Conservation (phyloP, 2,113 vertebrate genomes). For the Balaenoptera acutorostrata region DNA sequence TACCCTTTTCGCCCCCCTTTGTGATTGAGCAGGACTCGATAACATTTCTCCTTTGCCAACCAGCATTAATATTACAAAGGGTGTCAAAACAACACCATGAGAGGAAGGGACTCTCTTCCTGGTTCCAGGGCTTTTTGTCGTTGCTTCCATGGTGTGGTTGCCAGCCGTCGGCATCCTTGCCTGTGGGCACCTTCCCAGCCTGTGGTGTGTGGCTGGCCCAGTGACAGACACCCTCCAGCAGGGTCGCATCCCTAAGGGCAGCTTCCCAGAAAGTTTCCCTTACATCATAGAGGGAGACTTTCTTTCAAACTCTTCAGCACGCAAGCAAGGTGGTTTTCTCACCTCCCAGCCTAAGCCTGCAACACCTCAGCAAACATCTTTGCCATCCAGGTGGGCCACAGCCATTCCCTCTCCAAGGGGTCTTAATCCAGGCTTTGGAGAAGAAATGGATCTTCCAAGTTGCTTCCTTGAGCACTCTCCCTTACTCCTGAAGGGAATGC, state of each 20-base stretch:
- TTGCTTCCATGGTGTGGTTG: not conserved
- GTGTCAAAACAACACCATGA: not conserved
- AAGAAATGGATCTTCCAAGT: not conserved
- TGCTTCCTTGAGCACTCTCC: not conserved
- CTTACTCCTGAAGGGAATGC: not conserved
- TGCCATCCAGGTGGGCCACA: not conserved
- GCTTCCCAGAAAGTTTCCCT: not conserved
- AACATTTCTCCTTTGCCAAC: not conserved
- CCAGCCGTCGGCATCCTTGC: not conserved
- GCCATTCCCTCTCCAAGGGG: not conserved
- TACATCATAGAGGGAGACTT: too few relatives aligned
- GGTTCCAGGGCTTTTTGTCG: not conserved
- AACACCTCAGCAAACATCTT: not conserved
- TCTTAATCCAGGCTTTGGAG: not conserved
- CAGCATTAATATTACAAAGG: not conserved
- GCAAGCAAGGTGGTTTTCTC: not conserved
- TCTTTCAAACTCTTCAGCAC: not conserved
- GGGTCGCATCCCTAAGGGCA: not conserved
- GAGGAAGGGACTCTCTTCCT: not conserved
- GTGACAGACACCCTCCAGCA: not conserved
- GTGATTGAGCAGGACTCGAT: not conserved
- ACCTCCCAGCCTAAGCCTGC: not conserved
- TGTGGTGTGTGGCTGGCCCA: not conserved
- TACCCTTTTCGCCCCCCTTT: not conserved
- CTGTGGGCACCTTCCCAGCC: not conserved